phyloP scores from a whole-genome alignment of 2,797 vertebrate species.

The Lepus oiostolus region DNA sequence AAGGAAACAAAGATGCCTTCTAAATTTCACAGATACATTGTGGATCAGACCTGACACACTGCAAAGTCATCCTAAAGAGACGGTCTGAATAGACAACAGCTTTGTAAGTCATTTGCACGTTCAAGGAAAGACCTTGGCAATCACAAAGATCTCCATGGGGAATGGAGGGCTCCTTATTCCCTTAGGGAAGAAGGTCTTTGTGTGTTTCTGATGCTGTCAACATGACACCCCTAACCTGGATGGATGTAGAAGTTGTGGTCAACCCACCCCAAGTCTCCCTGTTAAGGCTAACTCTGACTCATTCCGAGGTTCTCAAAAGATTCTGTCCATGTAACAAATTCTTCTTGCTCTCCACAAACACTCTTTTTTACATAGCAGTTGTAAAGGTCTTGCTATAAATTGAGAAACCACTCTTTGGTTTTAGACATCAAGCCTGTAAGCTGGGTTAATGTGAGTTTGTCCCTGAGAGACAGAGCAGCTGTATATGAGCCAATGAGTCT shows the following conservation, averaged over 20 bases:
- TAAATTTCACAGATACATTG: constrained; percentile 58
- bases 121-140: not conserved
- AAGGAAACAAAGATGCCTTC: constrained; percentile 35
- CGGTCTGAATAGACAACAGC: not conserved
- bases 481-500: no score
- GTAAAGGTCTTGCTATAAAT: not conserved
- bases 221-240: accelerated
- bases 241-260: no score
- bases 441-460: not conserved
- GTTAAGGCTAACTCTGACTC: not conserved
- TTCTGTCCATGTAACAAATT: no score
- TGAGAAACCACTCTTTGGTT: not conserved
- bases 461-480: not conserved
- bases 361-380: not conserved
- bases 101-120: not conserved
- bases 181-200: not conserved
- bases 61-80: constrained; percentile 69
- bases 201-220: not conserved
- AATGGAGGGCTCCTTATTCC: not conserved
- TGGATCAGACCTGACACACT: constrained; percentile 66
- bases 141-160: not conserved
- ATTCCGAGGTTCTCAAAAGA: not conserved
- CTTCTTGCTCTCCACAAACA: not conserved
- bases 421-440: not conserved
- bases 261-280: not conserved